These are phyloP conservation scores for Stenolophus ochropezus DNA, from an alignment of 2,888 invertebrate genomes.

Conservation along the genomic window DNA sequence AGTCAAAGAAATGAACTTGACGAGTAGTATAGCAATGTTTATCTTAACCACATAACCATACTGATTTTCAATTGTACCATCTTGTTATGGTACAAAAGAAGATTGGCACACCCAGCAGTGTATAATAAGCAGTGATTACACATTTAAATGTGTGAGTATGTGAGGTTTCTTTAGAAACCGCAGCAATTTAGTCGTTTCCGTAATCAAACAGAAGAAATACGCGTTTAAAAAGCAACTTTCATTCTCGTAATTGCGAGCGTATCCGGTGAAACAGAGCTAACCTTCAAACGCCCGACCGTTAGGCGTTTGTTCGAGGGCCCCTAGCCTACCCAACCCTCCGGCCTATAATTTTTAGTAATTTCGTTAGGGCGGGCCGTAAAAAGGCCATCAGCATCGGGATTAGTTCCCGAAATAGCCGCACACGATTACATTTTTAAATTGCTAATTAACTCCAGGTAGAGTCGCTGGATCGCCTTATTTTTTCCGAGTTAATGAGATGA, in stretches of 20 bases:
- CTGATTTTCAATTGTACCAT: too few species aligned
- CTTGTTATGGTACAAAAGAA: too few species aligned
- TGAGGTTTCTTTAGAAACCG: not conserved
- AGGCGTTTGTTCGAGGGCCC: not conserved
- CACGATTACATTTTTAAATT: conserved; percentile 54
- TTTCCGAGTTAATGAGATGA: conserved; percentile 41
- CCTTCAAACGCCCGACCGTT: not conserved
- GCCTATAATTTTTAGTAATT: conserved; percentile 44
- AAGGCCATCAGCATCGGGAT: conserved; percentile 49
- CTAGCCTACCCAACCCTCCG: not conserved
- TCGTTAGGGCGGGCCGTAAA: conserved; percentile 29
- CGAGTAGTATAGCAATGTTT: too few species aligned
- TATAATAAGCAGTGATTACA: too few species aligned
- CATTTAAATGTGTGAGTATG: not conserved
- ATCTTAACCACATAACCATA: too few species aligned
- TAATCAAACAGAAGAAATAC: too few species aligned
- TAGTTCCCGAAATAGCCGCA: conserved; percentile 51
- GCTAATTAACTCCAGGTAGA: conserved; percentile 57
- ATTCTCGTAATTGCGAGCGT: not conserved
- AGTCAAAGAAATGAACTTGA: too few species aligned
- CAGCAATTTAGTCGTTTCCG: not conserved
- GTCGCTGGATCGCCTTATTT: conserved; percentile 33
- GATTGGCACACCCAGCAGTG: too few species aligned
- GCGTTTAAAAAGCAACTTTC: too few species aligned
- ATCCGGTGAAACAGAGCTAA: too few species aligned